Percentiles rank a stretch among this genome's conserved stretches.
Conservation (phyloP, 2,113 vertebrate genomes). For the Cariama cristata region DNA sequence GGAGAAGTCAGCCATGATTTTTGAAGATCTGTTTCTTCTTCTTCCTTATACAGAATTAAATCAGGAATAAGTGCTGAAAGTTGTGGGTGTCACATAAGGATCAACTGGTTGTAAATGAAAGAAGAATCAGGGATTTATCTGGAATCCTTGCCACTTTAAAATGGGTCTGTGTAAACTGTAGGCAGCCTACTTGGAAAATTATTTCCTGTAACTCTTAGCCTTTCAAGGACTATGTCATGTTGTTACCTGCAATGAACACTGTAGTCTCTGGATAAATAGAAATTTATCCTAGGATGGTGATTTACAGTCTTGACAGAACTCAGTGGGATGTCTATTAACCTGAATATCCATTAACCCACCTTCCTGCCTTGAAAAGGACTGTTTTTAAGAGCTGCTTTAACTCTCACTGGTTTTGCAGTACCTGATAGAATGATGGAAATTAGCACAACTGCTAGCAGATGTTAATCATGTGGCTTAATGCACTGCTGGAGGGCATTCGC, state of each 20-base stretch:
- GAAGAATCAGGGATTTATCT: background rate
- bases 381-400: slow-evolving; percentile 3
- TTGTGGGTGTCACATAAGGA: background rate
- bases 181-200: background rate
- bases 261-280: background rate
- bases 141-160: background rate
- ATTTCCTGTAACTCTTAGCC: background rate
- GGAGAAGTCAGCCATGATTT: background rate
- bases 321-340: background rate
- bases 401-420: slow-evolving; percentile 18
- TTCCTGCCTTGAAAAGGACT: slow-evolving; percentile 1
- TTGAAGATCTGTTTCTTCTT: background rate
- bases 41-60: background rate
- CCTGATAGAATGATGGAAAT: slow-evolving; percentile 21
- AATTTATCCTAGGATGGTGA: background rate
- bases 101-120: background rate
- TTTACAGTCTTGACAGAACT: slow-evolving; percentile 40
- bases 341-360: slow-evolving; percentile 3
- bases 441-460: slow-evolving; percentile 40
- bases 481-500: slow-evolving; percentile 49
- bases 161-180: background rate
- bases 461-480: slow-evolving; percentile 64
- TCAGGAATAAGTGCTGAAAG: background rate
- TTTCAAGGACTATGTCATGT: background rate
- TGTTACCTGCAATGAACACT: background rate